phyloP scores from a whole-genome alignment of 2,888 invertebrate species.

The Caenorhabditis sulstoni region DNA sequence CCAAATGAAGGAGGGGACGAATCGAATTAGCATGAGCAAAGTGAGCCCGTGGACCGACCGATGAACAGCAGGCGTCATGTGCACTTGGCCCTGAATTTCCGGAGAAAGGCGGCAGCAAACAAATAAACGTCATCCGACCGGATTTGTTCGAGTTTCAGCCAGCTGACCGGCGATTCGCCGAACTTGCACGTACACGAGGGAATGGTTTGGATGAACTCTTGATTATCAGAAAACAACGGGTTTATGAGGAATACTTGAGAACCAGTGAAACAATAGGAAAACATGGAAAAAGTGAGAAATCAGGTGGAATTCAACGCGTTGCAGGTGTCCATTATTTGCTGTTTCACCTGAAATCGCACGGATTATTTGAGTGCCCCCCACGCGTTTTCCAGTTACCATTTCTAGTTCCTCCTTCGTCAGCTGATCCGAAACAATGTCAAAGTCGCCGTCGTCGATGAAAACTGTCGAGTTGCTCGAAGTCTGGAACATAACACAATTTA shows the following conservation, averaged over 20 bases:
- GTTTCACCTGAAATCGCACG: constrained; percentile 53
- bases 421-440: constrained; percentile 67
- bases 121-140: constrained; percentile 33
- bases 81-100: constrained; percentile 42
- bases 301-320: constrained; percentile 62
- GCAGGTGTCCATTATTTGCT: constrained; percentile 70
- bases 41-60: constrained; percentile 15
- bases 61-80: constrained; percentile 37
- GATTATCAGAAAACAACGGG: background rate
- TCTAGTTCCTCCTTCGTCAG: constrained; percentile 63
- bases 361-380: background rate
- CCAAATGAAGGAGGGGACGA: constrained; percentile 21
- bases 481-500: too few species aligned
- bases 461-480: constrained; percentile 56
- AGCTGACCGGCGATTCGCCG: constrained; percentile 8
- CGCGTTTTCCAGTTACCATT: constrained; percentile 41
- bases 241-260: constrained; percentile 22
- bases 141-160: constrained; percentile 28
- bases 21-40: constrained; percentile 34
- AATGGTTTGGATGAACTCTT: constrained; percentile 15
- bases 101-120: constrained; percentile 17
- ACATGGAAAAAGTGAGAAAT: background rate
- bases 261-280: constrained; percentile 24
- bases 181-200: constrained; percentile 14
- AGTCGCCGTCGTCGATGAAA: constrained; percentile 71